Conservation (phyloP, 2,113 vertebrate species). For the Willisornis vidua region DNA sequence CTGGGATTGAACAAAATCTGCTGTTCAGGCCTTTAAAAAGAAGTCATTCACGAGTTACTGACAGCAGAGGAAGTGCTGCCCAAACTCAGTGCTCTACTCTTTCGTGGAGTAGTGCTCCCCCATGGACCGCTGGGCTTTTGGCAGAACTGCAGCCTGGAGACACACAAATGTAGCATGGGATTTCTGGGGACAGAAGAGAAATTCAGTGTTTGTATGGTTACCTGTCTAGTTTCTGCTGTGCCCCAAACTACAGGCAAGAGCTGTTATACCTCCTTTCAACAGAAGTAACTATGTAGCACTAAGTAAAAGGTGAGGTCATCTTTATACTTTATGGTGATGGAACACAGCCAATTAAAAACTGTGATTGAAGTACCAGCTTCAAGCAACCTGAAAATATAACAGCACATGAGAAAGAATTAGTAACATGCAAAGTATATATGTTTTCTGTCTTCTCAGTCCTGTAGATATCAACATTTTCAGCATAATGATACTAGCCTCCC, state of each 20-base stretch:
- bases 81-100: not conserved
- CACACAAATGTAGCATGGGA: not conserved
- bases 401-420: not conserved
- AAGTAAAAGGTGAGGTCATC: not conserved
- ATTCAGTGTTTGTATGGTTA: rapidly evolving
- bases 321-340: not conserved
- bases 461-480: not conserved
- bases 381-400: constrained; percentile 14
- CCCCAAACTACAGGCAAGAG: not conserved
- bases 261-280: not conserved
- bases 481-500: not conserved
- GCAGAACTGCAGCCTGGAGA: not conserved
- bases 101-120: rapidly evolving
- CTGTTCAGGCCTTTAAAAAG: not conserved
- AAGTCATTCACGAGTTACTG: not conserved
- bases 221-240: not conserved
- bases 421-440: not conserved
- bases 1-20: not conserved
- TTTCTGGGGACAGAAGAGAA: not conserved
- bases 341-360: constrained; percentile 1
- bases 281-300: not conserved
- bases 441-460: not conserved
- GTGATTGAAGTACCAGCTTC: not conserved
- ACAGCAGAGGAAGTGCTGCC: not conserved
- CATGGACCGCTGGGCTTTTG: rapidly evolving